Conservation (phyloP, 2,888 invertebrate species). For the Dynastes grantii region DNA sequence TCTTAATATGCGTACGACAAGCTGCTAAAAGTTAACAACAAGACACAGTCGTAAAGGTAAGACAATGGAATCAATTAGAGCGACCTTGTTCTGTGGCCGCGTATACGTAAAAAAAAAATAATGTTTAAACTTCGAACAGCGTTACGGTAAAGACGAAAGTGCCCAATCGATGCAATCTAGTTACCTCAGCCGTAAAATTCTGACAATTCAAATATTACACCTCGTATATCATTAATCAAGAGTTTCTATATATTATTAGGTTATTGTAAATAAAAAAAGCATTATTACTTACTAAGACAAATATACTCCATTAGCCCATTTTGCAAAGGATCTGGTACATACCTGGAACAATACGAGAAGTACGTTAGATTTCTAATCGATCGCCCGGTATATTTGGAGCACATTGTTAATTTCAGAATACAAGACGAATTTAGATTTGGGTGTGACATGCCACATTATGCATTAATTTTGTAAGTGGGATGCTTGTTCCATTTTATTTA, state of each 20-base stretch:
- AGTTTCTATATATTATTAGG: conserved; percentile 26
- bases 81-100: neutral
- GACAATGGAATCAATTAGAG: conserved; percentile 6
- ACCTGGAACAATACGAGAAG: conserved; percentile 38
- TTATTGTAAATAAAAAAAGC: conserved; percentile 39
- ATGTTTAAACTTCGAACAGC: too few species aligned
- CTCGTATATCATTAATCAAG: conserved; percentile 20
- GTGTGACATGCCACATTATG: conserved; percentile 28
- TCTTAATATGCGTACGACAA: neutral
- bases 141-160: too few species aligned
- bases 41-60: neutral
- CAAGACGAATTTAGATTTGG: conserved; percentile 30
- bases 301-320: conserved; percentile 31
- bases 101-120: too few species aligned
- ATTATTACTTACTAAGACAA: conserved; percentile 39
- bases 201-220: conserved; percentile 35
- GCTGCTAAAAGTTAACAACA: too few species aligned
- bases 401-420: conserved; percentile 8
- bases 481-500: conserved; percentile 25
- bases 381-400: neutral
- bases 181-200: conserved; percentile 40
- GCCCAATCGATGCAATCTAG: neutral
- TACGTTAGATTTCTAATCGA: neutral
- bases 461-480: conserved; percentile 40
- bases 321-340: conserved; percentile 19